These are phyloP conservation scores for Entomobrya proxima DNA, from an alignment of 2,888 invertebrate genomes.

Conservation along the genomic window DNA sequence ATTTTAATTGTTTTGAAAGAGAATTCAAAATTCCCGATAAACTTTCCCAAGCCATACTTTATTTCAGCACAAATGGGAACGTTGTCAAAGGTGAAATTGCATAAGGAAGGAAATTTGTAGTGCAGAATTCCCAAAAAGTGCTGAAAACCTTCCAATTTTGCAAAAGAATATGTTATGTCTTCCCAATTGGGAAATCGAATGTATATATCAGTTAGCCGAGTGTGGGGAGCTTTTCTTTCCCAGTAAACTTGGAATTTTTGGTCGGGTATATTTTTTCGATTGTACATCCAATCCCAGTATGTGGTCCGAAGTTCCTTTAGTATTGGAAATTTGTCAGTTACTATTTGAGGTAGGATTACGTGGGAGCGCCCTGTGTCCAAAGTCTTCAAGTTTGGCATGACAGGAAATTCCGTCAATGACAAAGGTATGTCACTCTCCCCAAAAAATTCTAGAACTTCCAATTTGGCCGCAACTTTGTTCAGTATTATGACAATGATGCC, in stretches of 20 bases:
- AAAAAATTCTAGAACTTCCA: slow-evolving; percentile 39
- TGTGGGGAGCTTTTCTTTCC: slow-evolving; percentile 36
- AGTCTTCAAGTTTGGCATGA: slow-evolving; percentile 30
- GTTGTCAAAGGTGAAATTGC: slow-evolving; percentile 34
- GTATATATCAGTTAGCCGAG: not conserved
- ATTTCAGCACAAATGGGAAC: slow-evolving; percentile 12
- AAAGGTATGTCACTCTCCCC: slow-evolving; percentile 33
- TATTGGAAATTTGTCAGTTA: slow-evolving; percentile 7
- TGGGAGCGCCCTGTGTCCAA: slow-evolving; percentile 53
- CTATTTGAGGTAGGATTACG: slow-evolving; percentile 48
- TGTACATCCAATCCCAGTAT: slow-evolving; percentile 63
- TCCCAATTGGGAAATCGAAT: slow-evolving; percentile 43
- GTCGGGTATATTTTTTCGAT: slow-evolving; percentile 37
- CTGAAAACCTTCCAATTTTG: slow-evolving; percentile 32
- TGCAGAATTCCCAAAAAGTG: not conserved
- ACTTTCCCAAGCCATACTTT: not conserved
- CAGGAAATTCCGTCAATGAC: slow-evolving; percentile 45
- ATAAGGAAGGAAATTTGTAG: slow-evolving; percentile 30
- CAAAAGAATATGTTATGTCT: not conserved
- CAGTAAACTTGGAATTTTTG: slow-evolving; percentile 52
- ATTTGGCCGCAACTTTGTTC: not conserved
- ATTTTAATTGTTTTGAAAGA: not conserved
- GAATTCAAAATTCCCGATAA: not conserved
- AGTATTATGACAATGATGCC: not conserved
- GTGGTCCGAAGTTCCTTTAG: slow-evolving; percentile 40